These are phyloP conservation scores for Dryomyza anilis DNA, from an alignment of 2,888 invertebrate genomes.

Conservation along the genomic window DNA sequence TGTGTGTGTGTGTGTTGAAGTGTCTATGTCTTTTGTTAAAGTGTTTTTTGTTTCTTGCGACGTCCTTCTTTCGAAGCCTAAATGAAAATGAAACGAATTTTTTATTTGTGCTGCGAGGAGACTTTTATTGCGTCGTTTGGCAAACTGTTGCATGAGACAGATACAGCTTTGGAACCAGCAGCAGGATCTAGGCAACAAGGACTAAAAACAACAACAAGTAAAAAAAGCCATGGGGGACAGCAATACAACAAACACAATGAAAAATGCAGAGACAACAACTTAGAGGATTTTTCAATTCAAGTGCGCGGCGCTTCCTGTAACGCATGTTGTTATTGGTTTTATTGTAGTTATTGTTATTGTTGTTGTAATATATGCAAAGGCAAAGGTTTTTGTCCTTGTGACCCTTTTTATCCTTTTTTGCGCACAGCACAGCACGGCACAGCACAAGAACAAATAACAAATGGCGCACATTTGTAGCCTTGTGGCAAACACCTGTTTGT, in stretches of 20 bases:
- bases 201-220: neutral
- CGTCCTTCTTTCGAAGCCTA: neutral
- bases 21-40: neutral
- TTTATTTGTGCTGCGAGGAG: conserved; percentile 5
- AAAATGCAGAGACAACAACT: neutral
- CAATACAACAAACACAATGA: neutral
- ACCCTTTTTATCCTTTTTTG: neutral
- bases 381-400: neutral
- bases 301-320: too few relatives aligned
- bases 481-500: conserved; percentile 9
- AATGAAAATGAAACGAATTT: conserved; percentile 15
- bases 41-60: neutral
- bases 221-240: neutral
- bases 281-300: neutral
- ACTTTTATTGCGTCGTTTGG: conserved; percentile 6
- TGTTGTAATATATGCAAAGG: neutral
- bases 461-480: conserved; percentile 4
- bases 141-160: conserved; percentile 10
- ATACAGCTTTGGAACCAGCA: too few relatives aligned
- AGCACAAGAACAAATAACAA: conserved; percentile 15
- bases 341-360: neutral
- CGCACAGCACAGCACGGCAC: too few relatives aligned
- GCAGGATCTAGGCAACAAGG: neutral
- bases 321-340: too few relatives aligned
- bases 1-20: too few relatives aligned